phyloP scores from a whole-genome alignment of 2,888 invertebrate genomes.

The Theretra japonica region DNA sequence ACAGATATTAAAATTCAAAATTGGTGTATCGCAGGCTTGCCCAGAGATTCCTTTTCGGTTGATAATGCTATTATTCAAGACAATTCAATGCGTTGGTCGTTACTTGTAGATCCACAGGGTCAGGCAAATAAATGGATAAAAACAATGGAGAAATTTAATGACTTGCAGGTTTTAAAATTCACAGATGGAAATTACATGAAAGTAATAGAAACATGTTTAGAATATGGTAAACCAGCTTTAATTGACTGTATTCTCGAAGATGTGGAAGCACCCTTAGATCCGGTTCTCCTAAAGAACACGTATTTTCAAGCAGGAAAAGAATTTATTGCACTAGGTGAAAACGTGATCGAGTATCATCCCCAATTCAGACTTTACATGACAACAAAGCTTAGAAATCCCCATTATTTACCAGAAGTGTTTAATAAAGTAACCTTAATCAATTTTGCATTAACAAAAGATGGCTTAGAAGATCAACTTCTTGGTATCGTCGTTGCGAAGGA shows the following conservation, averaged over 20 bases:
- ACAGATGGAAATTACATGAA: constrained; percentile 91
- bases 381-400: constrained; percentile 92
- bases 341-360: constrained; percentile 89
- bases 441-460: constrained; percentile 92
- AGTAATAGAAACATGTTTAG: constrained; percentile 89
- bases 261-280: constrained; percentile 91
- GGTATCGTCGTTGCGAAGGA: constrained; percentile 94
- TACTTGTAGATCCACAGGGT: constrained; percentile 93
- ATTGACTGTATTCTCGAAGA: constrained; percentile 92
- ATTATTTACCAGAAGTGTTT: constrained; percentile 93
- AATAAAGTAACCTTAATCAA: constrained; percentile 93
- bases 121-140: constrained; percentile 95
- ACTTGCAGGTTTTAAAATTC: constrained; percentile 89
- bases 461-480: constrained; percentile 92
- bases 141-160: constrained; percentile 90
- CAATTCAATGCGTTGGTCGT: constrained; percentile 90
- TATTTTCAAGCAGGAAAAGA: constrained; percentile 90
- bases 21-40: constrained; percentile 93
- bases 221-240: constrained; percentile 90
- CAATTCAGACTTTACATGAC: constrained; percentile 92
- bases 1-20: constrained; percentile 94
- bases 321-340: constrained; percentile 91
- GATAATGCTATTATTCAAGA: constrained; percentile 94
- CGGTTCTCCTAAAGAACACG: constrained; percentile 89
- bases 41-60: constrained; percentile 91